Conservation (phyloP, 1,140 invertebrate genomes). For the Aporrectodea caliginosa region DNA sequence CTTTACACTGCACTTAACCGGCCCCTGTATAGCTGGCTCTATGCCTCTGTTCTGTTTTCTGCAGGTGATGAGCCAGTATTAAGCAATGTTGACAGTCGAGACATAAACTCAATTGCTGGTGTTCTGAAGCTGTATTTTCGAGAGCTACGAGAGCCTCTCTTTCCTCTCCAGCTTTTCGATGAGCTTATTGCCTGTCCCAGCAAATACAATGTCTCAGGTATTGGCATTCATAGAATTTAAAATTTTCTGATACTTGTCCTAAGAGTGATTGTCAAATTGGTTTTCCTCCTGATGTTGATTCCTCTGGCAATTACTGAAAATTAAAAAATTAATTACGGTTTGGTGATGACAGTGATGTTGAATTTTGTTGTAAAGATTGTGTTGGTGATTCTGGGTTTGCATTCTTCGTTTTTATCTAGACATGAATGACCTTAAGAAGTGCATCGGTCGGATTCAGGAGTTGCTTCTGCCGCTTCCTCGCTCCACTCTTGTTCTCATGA, state of each 20-base stretch:
- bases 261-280: no score
- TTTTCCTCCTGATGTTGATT: no score
- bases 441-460: slow-evolving; percentile 60
- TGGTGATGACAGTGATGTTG: no score
- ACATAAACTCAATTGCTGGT: slow-evolving; percentile 91
- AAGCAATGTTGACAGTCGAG: slow-evolving; percentile 83
- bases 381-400: no score
- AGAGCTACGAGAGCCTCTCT: slow-evolving; percentile 85
- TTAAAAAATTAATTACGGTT: no score
- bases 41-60: no score
- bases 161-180: slow-evolving; percentile 74
- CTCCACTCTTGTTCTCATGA: slow-evolving; percentile 79
- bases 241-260: no score
- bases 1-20: no score
- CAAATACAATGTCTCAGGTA: background rate
- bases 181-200: slow-evolving; percentile 75
- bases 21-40: no score
- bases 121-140: slow-evolving; percentile 91
- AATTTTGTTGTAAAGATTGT: no score
- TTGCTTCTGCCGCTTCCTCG: slow-evolving; percentile 71
- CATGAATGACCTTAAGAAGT: slow-evolving; percentile 42
- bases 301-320: no score
- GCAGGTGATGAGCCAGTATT: slow-evolving; percentile 77
- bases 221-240: background rate
- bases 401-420: no score